These are phyloP conservation scores for Polyommatus icarus DNA, from an alignment of 2,888 invertebrate species.

Conservation along the genomic window DNA sequence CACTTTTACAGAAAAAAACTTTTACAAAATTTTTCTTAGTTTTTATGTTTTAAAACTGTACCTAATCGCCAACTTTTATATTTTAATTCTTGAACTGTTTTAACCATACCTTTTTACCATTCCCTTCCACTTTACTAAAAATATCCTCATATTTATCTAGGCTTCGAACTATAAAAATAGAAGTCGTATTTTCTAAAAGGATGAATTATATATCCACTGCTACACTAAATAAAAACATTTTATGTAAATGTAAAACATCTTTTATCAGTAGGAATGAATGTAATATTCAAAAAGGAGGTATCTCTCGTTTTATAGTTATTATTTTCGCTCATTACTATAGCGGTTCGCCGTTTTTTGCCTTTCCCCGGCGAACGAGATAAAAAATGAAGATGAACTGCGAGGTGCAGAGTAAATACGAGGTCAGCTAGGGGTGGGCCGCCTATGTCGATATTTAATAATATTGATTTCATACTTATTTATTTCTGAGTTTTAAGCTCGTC, in stretches of 20 bases:
- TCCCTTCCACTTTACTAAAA: no score
- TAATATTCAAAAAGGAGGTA: slow-evolving; percentile 57
- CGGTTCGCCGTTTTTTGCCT: slow-evolving; percentile 73
- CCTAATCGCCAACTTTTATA: no score
- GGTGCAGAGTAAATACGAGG: slow-evolving; percentile 78
- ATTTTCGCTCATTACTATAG: slow-evolving; percentile 77
- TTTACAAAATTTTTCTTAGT: no score
- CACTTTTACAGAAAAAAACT: no score
- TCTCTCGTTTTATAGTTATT: slow-evolving; percentile 55
- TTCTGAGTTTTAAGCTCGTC: not conserved
- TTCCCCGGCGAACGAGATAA: slow-evolving; percentile 76
- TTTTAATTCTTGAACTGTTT: no score
- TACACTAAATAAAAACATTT: slow-evolving; percentile 41
- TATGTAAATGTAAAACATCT: slow-evolving; percentile 27
- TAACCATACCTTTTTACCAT: no score
- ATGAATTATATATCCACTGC: slow-evolving; percentile 6
- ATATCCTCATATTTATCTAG: not conserved
- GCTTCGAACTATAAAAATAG: not conserved
- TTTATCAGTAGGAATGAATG: slow-evolving; percentile 21
- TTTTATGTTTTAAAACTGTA: no score
- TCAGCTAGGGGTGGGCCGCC: slow-evolving; percentile 53
- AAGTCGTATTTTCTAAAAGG: not conserved
- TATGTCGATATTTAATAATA: not conserved
- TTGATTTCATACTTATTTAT: not conserved
- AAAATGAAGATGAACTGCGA: slow-evolving; percentile 80